These are phyloP conservation scores for Malacosoma neustria DNA, from an alignment of 2,888 invertebrate species.

Conservation along the genomic window DNA sequence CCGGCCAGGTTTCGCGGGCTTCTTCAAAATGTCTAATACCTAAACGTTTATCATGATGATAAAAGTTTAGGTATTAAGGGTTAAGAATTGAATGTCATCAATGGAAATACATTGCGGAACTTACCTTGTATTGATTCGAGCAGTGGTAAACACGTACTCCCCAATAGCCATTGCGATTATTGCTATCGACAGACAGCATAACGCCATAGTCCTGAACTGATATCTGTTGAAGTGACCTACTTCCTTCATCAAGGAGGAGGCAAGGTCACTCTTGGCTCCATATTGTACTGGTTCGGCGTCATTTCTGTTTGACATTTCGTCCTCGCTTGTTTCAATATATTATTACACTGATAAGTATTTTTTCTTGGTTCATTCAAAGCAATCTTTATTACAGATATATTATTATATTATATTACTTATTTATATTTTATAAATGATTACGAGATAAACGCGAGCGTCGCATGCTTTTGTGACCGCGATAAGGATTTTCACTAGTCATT, in stretches of 20 bases:
- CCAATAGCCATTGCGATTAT: slow-evolving; percentile 41
- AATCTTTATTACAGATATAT: background rate
- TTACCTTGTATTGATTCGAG: slow-evolving; percentile 48
- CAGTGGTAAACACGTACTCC: slow-evolving; percentile 53
- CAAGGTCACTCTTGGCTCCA: slow-evolving; percentile 32
- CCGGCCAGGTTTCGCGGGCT: too few species aligned
- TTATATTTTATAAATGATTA: too few species aligned
- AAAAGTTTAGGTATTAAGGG: too few species aligned
- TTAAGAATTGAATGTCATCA: too few species aligned
- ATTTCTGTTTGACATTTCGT: background rate
- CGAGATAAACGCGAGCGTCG: too few species aligned
- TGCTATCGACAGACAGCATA: slow-evolving; percentile 26
- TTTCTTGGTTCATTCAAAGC: background rate
- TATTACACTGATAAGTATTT: slow-evolving; percentile 4
- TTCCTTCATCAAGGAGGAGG: slow-evolving; percentile 44
- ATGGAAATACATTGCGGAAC: too few species aligned
- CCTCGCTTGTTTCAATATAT: background rate
- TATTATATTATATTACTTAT: too few species aligned
- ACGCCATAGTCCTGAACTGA: slow-evolving; percentile 30
- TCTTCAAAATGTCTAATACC: too few species aligned
- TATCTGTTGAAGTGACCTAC: slow-evolving; percentile 51
- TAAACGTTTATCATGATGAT: too few species aligned
- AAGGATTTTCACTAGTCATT: too few species aligned
- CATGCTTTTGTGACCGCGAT: too few species aligned
- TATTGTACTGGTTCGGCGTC: background rate